Base-by-base conservation (phyloP, 2,113 vertebrate genomes). In the Sinocyclocheilus grahami region DNA sequence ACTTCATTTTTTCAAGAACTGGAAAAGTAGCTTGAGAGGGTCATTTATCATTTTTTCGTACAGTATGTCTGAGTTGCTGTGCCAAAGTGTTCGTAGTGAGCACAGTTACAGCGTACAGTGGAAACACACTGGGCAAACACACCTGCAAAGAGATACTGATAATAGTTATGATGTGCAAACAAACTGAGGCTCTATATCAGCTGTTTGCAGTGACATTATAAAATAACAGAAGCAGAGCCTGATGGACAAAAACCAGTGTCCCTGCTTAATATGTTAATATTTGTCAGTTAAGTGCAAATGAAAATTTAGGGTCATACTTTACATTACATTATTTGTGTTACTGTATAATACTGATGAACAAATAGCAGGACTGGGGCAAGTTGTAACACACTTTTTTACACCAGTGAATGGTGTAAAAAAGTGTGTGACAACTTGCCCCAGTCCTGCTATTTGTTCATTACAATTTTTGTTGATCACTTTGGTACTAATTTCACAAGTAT, bases 81-180 rank as follows among this genome's bases (percentile, higher is more conserved):
- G 27, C 14, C 4, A 16, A 55, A 20, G 33, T 7, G 6, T 24
- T n/a, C 22, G 1, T 37, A 62, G 18, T 80, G 58, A 81, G 37
- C 20, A 33, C 14, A 53, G 7, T 30, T 55, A 10, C n/a, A 80
- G 11, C 3, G 3, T 78, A 37, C 9, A 65, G 39, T 48, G 79
- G 79, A 67, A 67, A 82, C 62, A 67, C 39, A 67, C 5, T 0
- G 1, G 24, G 60, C 79, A 67, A 82, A 82, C 78, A 81, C 78
- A 81, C 78, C 78, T 69, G 79, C 11, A 67, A 48, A 33, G 16
- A 82, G 5, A 53, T 16, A 37, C 62, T 65, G 81, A 82, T 71
- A 82, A 71, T 33, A 71, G 63, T 82, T 82, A 71, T 82, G 81
- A 82, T 71, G 63, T 53, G 81, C 30, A 82, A 82, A 82, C 46